Conservation (phyloP, 1,140 invertebrate genomes). For the Battus philenor region DNA sequence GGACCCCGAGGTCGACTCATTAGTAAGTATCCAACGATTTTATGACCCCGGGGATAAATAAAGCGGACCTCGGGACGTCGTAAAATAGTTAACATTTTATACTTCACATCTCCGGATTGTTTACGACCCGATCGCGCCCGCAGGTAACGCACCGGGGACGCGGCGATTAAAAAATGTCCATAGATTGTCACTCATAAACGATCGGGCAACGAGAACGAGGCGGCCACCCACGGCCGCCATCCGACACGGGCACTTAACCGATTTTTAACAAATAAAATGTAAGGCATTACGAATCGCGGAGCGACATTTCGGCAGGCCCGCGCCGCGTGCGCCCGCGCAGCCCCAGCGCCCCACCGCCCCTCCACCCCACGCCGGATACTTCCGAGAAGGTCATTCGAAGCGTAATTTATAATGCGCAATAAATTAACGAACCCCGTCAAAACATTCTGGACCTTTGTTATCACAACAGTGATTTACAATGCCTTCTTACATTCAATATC, state of each 20-base stretch:
- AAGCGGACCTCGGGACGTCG: conserved; percentile 43
- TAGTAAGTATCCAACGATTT: conserved; percentile 86
- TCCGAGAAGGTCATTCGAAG: too few species aligned
- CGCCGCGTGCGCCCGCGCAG: too few species aligned
- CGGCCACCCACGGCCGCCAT: conserved; percentile 72
- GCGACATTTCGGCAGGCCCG: too few species aligned
- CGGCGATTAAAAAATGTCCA: conserved; percentile 38
- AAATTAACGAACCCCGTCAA: too few species aligned
- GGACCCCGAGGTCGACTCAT: conserved; percentile 97
- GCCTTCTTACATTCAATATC: too few species aligned
- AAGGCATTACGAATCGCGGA: conserved; percentile 69
- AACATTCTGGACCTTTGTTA: too few species aligned
- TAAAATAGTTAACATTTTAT: conserved; percentile 65
- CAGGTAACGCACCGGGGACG: conserved; percentile 60
- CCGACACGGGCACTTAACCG: conserved; percentile 76
- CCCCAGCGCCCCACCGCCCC: too few species aligned
- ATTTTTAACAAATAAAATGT: conserved; percentile 77
- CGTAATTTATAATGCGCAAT: too few species aligned
- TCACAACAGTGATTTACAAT: too few species aligned
- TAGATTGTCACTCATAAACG: conserved; percentile 71
- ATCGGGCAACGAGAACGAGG: conserved; percentile 64
- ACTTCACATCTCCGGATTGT: conserved; percentile 50
- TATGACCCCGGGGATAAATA: conserved; percentile 41
- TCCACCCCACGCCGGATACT: too few species aligned
- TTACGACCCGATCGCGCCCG: conserved; percentile 67